A percentile compares a stretch with the other conserved stretches of the same genome.
Conservation (phyloP, 2,888 invertebrate genomes). For the Bombylius discolor region DNA sequence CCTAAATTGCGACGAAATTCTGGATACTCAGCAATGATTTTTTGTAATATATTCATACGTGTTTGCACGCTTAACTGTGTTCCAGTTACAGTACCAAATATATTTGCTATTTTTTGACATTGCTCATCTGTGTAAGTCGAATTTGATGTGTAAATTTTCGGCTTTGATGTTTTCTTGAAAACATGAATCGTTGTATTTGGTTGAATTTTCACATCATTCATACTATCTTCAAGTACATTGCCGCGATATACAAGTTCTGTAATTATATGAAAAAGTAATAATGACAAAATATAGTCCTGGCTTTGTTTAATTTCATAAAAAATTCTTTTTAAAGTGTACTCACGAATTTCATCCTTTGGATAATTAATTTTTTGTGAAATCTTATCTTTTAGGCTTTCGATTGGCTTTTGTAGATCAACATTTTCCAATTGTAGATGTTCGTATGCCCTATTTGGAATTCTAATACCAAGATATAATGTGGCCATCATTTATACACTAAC, state of each 20-base stretch:
- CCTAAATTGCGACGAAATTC: conserved; percentile 54
- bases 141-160: conserved; percentile 19
- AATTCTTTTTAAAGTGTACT: conserved; percentile 7
- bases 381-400: conserved; percentile 40
- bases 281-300: conserved; percentile 6
- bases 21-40: conserved; percentile 53
- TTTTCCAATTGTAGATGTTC: conserved; percentile 43
- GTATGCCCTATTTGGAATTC: conserved; percentile 39
- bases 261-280: conserved; percentile 38
- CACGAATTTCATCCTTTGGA: conserved; percentile 41
- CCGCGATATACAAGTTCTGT: conserved; percentile 56
- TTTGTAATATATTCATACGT: conserved; percentile 42
- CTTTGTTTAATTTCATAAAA: not conserved
- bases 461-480: conserved; percentile 38
- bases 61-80: conserved; percentile 36
- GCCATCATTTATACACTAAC: conserved; percentile 14
- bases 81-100: conserved; percentile 30
- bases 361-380: conserved; percentile 39
- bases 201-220: conserved; percentile 43
- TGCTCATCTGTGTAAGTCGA: conserved; percentile 15
- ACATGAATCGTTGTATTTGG: conserved; percentile 44
- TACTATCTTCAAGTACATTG: conserved; percentile 44
- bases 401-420: conserved; percentile 43
- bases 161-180: conserved; percentile 31
- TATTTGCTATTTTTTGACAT: conserved; percentile 8